Conservation (phyloP, 2,888 invertebrate genomes). For the Caenorhabditis becei region DNA sequence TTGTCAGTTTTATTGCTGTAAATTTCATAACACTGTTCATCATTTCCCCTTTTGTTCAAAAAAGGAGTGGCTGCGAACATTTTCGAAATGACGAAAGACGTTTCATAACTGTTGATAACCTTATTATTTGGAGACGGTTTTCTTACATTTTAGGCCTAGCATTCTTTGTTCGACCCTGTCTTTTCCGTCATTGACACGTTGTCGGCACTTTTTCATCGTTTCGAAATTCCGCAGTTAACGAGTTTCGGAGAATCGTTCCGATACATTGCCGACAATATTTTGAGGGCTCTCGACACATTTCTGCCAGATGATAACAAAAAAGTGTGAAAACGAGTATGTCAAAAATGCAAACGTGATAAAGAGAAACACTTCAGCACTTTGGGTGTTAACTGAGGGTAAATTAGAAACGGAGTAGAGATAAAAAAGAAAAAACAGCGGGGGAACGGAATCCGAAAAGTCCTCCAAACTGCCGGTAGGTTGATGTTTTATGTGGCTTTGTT, state of each 20-base stretch:
- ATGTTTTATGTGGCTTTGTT: not conserved
- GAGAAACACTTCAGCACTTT: not conserved
- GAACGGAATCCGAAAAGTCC: not conserved
- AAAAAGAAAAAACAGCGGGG: slow-evolving; percentile 1
- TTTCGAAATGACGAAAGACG: slow-evolving; percentile 19
- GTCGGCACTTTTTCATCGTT: slow-evolving; percentile 17
- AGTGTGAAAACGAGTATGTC: slow-evolving; percentile 45
- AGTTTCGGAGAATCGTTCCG: slow-evolving; percentile 56
- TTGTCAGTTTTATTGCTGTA: slow-evolving; percentile 16
- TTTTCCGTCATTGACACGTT: slow-evolving; percentile 7
- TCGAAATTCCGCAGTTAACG: slow-evolving; percentile 47
- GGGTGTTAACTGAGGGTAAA: not conserved
- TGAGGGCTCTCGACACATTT: slow-evolving; percentile 18
- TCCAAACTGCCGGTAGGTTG: not conserved
- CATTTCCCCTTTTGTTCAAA: not conserved
- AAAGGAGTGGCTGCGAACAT: slow-evolving; percentile 16
- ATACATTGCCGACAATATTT: slow-evolving; percentile 12
- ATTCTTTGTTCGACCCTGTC: not conserved
- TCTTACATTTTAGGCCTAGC: not conserved
- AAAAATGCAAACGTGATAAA: slow-evolving; percentile 35
- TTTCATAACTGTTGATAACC: slow-evolving; percentile 42
- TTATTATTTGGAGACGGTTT: slow-evolving; percentile 43
- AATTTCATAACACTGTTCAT: slow-evolving; percentile 28
- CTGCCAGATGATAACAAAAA: slow-evolving; percentile 29
- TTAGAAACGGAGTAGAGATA: not conserved